Evolutionary conservation across 2,113 vertebrate species (phyloP), one percentile per base, ranked within the genome.

Genomic region (Lanius collurio): DNA sequence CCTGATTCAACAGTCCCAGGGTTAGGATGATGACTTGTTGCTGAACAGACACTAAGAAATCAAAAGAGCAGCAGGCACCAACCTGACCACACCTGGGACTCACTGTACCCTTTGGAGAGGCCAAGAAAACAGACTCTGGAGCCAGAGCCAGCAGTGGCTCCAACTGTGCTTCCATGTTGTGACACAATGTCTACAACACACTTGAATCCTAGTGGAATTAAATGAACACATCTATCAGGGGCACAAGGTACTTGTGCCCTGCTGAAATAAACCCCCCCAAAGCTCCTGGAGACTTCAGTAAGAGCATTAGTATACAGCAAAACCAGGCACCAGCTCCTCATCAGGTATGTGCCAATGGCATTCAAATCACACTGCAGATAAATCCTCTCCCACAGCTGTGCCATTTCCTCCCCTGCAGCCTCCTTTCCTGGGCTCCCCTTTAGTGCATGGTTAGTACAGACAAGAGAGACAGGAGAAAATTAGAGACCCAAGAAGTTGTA

Each of bases 371-470:
- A 41, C 31, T 57, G 76, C 78, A 63, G 64, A 55, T 12, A 71
- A 91, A 77, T 35, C 47, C 73, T 44, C 55, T 78, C 23, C 70
- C 68, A 92, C 63, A 41, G 47, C 46, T 49, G 41, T 53, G 59
- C 63, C 79, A 70, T 65, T 67, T 73, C 52, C 93, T 88, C 76
- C 79, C 69, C 50, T 46, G 73, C 90, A 74, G 87, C 42, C 78
- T 73, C 83, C 89, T 60, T 23, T 73, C 94, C 84, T 42, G 55
- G 93, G 83, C 81, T 95, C 93, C 92, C 87, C 89, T 80, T 83
- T 74, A 90, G 59, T 94, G 95, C 94, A 95, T 56, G 78, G 83
- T 73, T 83, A 92, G 90, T 75, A 93, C 62, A 96, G 94, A 96
- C 76, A 60, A 10, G 47, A 87, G 84, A 96, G 76, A 91, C 83